A percentile compares a stretch with the other conserved stretches of the same genome.
These are phyloP conservation scores for Meteorus cinctellus DNA, from an alignment of 2,888 invertebrate genomes.

Conservation along the genomic window DNA sequence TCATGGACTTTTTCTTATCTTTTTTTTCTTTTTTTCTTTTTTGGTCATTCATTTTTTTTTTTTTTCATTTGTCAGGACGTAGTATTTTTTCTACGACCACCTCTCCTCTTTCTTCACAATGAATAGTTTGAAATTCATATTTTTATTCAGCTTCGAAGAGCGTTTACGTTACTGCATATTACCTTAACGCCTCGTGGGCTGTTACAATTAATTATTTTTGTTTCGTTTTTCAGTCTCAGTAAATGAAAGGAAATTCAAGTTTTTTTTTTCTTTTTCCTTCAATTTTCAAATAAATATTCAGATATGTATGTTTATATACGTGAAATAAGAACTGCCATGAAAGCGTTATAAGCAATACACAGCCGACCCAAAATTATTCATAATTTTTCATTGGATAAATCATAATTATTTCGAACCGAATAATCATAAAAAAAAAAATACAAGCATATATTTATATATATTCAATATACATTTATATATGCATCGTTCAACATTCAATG, in stretches of 20 bases:
- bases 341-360: conserved; percentile 57
- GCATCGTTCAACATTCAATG: not conserved
- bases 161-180: conserved; percentile 53
- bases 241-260: not conserved
- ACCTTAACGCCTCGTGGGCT: conserved; percentile 54
- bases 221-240: not conserved
- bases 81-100: conserved; percentile 58
- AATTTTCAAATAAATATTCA: conserved; percentile 11
- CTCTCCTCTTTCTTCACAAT: conserved; percentile 47
- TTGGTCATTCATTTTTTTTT: conserved; percentile 31
- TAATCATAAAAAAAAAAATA: conserved; percentile 22
- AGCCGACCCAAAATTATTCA: conserved; percentile 56
- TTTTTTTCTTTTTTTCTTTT: not conserved
- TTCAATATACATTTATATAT: not conserved
- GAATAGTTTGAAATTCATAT: conserved; percentile 10
- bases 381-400: conserved; percentile 30
- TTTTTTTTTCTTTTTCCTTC: conserved; percentile 8
- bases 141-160: conserved; percentile 50
- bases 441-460: conserved; percentile 28
- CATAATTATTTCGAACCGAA: conserved; percentile 35
- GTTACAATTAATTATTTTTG: not conserved
- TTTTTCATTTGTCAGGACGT: conserved; percentile 49
- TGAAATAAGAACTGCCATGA: conserved; percentile 46
- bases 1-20: not conserved
- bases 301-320: conserved; percentile 16